Conservation (phyloP, 2,113 vertebrate species). For the Centropus bengalensis region DNA sequence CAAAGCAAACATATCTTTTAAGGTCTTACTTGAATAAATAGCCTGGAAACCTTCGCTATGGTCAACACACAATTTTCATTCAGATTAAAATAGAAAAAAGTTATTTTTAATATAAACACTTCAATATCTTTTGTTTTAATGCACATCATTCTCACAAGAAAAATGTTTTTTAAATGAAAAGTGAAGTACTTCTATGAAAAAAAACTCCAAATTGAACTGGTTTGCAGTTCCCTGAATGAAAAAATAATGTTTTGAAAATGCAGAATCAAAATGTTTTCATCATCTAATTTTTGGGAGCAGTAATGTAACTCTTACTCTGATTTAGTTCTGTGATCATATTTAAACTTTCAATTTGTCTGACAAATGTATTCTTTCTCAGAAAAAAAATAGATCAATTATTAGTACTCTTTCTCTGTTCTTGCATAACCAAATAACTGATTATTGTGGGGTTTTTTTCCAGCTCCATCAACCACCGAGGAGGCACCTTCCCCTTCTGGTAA, state of each 20-base stretch:
- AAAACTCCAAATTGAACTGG: not conserved
- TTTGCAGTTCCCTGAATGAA: not conserved
- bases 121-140: not conserved
- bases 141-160: not conserved
- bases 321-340: not conserved
- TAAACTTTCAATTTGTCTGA: not conserved
- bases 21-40: not conserved
- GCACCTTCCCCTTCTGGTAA: conserved; percentile 6
- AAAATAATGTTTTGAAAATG: not conserved
- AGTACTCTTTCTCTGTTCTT: not conserved
- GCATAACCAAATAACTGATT: not conserved
- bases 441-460: not conserved
- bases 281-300: not conserved
- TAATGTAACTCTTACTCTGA: not conserved
- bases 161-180: not conserved
- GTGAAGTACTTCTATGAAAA: not conserved
- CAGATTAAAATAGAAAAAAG: not conserved
- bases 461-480: not conserved
- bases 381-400: not conserved
- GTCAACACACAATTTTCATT: not conserved
- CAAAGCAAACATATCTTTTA: not conserved
- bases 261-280: not conserved
- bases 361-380: not conserved
- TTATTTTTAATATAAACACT: not conserved
- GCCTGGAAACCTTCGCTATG: not conserved